Base-by-base conservation (phyloP, 1,140 invertebrate genomes). In the Drosophila orena region DNA sequence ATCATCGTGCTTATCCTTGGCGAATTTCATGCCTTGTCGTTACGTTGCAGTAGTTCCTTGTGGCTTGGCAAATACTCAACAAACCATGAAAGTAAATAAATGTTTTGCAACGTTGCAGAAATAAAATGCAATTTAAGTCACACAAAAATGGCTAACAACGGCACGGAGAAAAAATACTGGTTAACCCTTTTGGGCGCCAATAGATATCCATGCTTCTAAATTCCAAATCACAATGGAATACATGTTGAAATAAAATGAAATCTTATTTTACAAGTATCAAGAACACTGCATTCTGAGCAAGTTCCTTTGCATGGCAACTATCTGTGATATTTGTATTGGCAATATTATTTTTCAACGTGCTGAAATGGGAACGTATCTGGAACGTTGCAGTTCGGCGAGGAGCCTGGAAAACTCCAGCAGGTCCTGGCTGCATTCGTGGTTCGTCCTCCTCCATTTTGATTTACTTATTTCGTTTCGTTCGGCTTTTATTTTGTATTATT, bases 1-100 rank as follows among this genome's bases (percentile, higher is more conserved):
- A 69, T 78, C 57, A 68, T 54, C 65, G 30, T 22, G 59, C 50
- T 76, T 66, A 66, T 66, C 55, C 71, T 76, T 52, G 59, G 69
- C 77, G 69, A 73, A 68, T 79, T 68, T 79, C 76, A 76, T 76
- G 73, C 73, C 74, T 77, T 54, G 64, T 77, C 72, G 75, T 77
- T 55, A 70, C 72, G 75, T 77, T 55, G 64, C 76, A 60, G 61
- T 52, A 66, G 79, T 77, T 85, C 73, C 84, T 88, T 89, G 85
- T 89, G 84, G 84, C 85, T 80, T 89, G 84, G 84, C 84, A 89
- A 89, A 89, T 89, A 89, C 84, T 89, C 84, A 89, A 89, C 84
- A 90, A 89, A 89, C 85, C 84, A 89, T 89, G 84, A 89, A 89
- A 89, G 84, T 89, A 89, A 89, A 89, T 89, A 89, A 89, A 89